These are phyloP conservation scores for Deilephila porcellus DNA, from an alignment of 2,888 invertebrate species.

Conservation along the genomic window DNA sequence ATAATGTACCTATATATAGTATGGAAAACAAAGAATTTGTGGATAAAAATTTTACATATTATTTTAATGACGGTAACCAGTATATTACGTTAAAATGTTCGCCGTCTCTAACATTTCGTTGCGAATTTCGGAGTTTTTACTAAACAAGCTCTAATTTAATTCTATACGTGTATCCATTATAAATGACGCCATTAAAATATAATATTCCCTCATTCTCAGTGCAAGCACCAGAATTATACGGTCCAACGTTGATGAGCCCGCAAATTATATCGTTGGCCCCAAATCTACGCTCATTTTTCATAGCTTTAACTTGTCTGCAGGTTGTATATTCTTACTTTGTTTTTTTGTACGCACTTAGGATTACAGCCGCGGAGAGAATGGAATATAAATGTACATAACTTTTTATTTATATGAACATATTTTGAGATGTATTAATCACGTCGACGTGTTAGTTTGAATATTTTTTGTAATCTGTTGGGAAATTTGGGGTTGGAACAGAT, in stretches of 20 bases:
- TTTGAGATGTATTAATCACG: slow-evolving; percentile 8
- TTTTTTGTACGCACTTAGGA: slow-evolving; percentile 26
- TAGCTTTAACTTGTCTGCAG: slow-evolving; percentile 25
- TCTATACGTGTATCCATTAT: slow-evolving; percentile 32
- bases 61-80: too few species aligned
- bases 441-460: not conserved
- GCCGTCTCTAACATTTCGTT: not conserved
- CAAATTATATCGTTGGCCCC: slow-evolving; percentile 38
- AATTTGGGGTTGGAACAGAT: not conserved
- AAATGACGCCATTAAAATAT: slow-evolving; percentile 45
- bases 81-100: too few species aligned
- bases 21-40: too few species aligned
- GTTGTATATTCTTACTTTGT: slow-evolving; percentile 24
- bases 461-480: not conserved
- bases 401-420: slow-evolving; percentile 16
- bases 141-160: slow-evolving; percentile 1
- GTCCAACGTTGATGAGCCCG: slow-evolving; percentile 43
- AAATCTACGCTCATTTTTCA: slow-evolving; percentile 34
- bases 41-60: too few species aligned
- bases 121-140: not conserved
- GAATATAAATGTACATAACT: slow-evolving; percentile 21
- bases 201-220: slow-evolving; percentile 32
- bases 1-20: too few species aligned
- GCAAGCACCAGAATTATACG: slow-evolving; percentile 40
- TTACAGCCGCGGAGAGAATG: slow-evolving; percentile 17